A percentile compares a stretch with the other conserved stretches of the same genome.
Evolutionary conservation across 2,888 invertebrate species (phyloP).

Genomic region (Sceliomorpha sp.): DNA sequence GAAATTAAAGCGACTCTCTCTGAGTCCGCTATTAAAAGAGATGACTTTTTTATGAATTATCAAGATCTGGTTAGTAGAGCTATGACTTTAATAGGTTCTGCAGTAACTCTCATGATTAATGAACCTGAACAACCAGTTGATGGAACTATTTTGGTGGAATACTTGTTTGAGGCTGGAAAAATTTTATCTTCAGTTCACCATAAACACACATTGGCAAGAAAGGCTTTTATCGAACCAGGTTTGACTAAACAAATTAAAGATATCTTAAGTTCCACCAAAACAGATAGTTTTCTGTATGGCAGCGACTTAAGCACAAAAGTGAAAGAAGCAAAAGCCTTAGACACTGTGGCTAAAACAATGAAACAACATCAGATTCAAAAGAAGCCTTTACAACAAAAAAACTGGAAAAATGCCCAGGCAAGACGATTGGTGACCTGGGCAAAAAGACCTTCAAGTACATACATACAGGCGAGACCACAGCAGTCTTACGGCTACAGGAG

Average conservation of each 20-base stretch:
- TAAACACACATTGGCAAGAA: not conserved
- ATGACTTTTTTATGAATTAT: conserved; percentile 14
- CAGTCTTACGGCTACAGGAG: conserved; percentile 3
- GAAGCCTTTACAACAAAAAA: conserved; percentile 7
- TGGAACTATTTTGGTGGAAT: not conserved
- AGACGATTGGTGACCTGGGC: conserved; percentile 18
- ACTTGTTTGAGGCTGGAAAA: conserved; percentile 21
- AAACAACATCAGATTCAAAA: conserved; percentile 1
- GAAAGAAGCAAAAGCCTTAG: conserved; percentile 11
- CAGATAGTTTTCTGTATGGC: conserved; percentile 20
- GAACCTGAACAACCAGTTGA: conserved; percentile 13
- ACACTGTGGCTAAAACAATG: conserved; percentile 7
- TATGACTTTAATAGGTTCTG: conserved; percentile 12
- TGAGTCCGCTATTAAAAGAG: conserved; percentile 16
- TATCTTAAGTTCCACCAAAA: conserved; percentile 16
- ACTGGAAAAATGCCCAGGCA: conserved; percentile 17
- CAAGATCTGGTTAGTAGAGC: conserved; percentile 18
- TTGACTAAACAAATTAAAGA: conserved; percentile 12
- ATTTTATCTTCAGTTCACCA: conserved; percentile 2
- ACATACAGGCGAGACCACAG: conserved; percentile 16
- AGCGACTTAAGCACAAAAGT: conserved; percentile 14
- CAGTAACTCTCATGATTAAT: conserved; percentile 14
- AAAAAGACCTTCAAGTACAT: conserved; percentile 6
- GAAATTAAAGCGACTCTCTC: too few relatives aligned
- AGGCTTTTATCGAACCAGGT: too few relatives aligned